Percentiles rank a stretch among this genome's conserved stretches.
Conservation (phyloP, 1,140 invertebrate species). For the Heliconius congener region DNA sequence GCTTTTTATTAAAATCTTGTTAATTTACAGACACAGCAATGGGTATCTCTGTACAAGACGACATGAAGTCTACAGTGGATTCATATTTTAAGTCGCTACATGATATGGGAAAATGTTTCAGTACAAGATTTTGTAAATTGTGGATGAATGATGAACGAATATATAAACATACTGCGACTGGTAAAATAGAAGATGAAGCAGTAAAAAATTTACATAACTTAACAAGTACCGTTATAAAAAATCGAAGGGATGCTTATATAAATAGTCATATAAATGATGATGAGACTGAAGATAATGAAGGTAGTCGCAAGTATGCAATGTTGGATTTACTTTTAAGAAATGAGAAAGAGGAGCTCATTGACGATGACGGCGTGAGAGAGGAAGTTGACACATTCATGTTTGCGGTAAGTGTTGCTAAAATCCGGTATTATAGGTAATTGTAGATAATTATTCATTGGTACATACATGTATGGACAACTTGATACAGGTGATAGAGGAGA, state of each 20-base stretch:
- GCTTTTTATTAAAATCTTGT: not conserved
- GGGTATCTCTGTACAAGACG: slow-evolving; percentile 12
- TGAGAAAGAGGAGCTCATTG: slow-evolving; percentile 18
- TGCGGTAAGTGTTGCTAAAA: not conserved
- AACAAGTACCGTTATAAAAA: not conserved
- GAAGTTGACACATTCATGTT: slow-evolving; percentile 34
- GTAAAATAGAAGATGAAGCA: not conserved
- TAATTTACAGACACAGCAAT: slow-evolving; percentile 29
- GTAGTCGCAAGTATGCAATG: slow-evolving; percentile 8
- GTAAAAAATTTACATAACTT: slow-evolving; percentile 18
- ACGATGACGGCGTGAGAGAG: slow-evolving; percentile 15
- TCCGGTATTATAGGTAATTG: too few relatives aligned
- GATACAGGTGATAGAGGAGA: too few relatives aligned
- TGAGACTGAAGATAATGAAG: not conserved
- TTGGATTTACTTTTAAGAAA: slow-evolving; percentile 19
- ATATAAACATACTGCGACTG: not conserved
- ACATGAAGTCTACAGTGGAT: not conserved
- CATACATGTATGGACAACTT: too few relatives aligned
- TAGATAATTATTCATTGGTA: too few relatives aligned
- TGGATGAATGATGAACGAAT: not conserved
- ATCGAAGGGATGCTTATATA: not conserved
- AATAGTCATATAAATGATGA: not conserved
- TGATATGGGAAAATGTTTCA: not conserved
- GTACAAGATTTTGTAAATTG: slow-evolving; percentile 1
- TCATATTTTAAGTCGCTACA: not conserved